These are phyloP conservation scores for Tetragnatha montana DNA, from an alignment of 2,888 invertebrate species.

Conservation along the genomic window DNA sequence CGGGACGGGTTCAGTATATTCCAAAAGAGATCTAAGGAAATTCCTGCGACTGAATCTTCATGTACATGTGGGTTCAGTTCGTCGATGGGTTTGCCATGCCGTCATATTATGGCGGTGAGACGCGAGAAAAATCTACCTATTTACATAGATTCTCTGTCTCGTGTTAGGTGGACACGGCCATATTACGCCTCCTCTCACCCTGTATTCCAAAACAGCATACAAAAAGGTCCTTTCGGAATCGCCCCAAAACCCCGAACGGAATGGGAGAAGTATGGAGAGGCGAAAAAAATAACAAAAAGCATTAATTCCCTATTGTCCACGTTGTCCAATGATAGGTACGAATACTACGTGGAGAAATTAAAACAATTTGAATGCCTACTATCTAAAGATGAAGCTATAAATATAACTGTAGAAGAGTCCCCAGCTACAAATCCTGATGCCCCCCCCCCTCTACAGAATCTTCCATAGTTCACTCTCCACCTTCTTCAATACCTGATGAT, in stretches of 20 bases:
- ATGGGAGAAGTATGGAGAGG: background rate
- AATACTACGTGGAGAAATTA: background rate
- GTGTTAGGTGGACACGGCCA: slow-evolving; percentile 1
- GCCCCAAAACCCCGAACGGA: background rate
- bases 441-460: too few species aligned
- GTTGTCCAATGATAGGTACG: background rate
- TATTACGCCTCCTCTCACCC: slow-evolving; percentile 9
- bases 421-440: too few species aligned
- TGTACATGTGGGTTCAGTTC: background rate
- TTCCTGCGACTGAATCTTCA: background rate
- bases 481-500: too few species aligned
- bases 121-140: slow-evolving; percentile 2
- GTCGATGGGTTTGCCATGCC: slow-evolving; percentile 3
- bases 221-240: background rate
- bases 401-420: background rate
- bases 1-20: too few species aligned
- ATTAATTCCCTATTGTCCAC: background rate
- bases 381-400: background rate
- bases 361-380: background rate
- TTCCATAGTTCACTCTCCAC: too few species aligned
- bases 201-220: background rate
- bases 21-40: too few species aligned
- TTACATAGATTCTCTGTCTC: background rate
- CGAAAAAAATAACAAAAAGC: slow-evolving; percentile 4
- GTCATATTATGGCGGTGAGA: slow-evolving; percentile 8